Percentiles rank a stretch among this genome's conserved stretches.
phyloP scores from a whole-genome alignment of 2,797 vertebrate species.

The Gadopsis bispinosus region DNA sequence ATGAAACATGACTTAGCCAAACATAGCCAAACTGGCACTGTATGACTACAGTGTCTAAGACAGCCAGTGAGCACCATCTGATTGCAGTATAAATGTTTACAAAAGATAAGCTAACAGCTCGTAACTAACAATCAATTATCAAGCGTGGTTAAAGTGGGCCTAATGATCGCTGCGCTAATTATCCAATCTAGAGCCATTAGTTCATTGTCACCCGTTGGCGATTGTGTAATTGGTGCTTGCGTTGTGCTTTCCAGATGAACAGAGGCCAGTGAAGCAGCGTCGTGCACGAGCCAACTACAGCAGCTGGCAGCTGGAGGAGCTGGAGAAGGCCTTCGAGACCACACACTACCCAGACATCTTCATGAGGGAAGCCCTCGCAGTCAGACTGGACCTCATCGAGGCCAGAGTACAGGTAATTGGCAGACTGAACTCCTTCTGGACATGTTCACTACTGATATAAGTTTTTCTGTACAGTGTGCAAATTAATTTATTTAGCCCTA shows the following conservation, averaged over 20 bases:
- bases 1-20: constrained; percentile 6
- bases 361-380: constrained; percentile 90
- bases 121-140: constrained; percentile 90
- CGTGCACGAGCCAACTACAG: constrained; percentile 91
- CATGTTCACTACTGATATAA: neutral
- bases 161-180: constrained; percentile 86
- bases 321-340: constrained; percentile 89
- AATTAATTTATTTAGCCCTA: neutral
- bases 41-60: constrained; percentile 65
- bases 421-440: constrained; percentile 4
- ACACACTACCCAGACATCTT: constrained; percentile 91
- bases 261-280: constrained; percentile 89
- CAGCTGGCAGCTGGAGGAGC: constrained; percentile 92
- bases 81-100: constrained; percentile 86
- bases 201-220: constrained; percentile 84
- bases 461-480: constrained; percentile 1
- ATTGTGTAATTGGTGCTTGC: constrained; percentile 84
- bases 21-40: constrained; percentile 53
- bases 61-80: constrained; percentile 74
- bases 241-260: constrained; percentile 88
- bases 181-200: constrained; percentile 87
- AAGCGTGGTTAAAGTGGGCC: constrained; percentile 79
- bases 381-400: constrained; percentile 89
- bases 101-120: constrained; percentile 86
- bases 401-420: constrained; percentile 87